These are phyloP conservation scores for Spatula versicolor DNA, from an alignment of 2,797 vertebrate species.

Conservation along the genomic window DNA sequence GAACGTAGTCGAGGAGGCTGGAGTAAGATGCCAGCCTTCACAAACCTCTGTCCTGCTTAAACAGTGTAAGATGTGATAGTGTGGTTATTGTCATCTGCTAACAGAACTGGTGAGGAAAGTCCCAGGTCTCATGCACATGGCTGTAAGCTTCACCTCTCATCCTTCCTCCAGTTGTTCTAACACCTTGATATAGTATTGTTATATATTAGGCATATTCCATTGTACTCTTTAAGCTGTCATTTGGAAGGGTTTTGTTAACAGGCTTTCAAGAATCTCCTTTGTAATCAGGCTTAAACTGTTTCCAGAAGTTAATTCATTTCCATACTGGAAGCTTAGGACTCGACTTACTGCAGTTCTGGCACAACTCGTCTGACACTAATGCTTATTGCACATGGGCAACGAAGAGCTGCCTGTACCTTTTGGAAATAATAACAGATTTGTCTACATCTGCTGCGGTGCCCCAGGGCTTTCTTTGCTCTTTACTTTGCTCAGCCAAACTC, in stretches of 20 bases:
- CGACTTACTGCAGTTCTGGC: conserved; percentile 7
- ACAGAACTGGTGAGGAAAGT: neutral
- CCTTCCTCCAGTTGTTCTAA: neutral
- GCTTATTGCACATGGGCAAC: neutral
- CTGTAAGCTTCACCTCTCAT: neutral
- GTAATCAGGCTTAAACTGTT: neutral
- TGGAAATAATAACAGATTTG: neutral
- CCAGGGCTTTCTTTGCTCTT: neutral
- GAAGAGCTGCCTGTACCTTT: conserved; percentile 15
- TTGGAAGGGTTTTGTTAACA: neutral
- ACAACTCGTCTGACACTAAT: neutral
- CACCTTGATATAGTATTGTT: neutral
- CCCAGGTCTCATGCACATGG: neutral
- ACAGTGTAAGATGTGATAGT: neutral
- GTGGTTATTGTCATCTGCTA: neutral
- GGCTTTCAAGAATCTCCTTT: neutral
- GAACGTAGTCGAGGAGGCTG: neutral
- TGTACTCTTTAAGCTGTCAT: neutral
- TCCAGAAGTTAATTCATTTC: neutral
- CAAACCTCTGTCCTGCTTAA: neutral
- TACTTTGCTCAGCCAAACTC: neutral
- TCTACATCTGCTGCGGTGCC: neutral
- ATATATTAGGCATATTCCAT: neutral
- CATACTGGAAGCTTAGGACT: neutral
- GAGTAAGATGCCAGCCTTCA: neutral